These are phyloP conservation scores for Deilephila porcellus DNA, from an alignment of 2,888 invertebrate genomes.

Conservation along the genomic window DNA sequence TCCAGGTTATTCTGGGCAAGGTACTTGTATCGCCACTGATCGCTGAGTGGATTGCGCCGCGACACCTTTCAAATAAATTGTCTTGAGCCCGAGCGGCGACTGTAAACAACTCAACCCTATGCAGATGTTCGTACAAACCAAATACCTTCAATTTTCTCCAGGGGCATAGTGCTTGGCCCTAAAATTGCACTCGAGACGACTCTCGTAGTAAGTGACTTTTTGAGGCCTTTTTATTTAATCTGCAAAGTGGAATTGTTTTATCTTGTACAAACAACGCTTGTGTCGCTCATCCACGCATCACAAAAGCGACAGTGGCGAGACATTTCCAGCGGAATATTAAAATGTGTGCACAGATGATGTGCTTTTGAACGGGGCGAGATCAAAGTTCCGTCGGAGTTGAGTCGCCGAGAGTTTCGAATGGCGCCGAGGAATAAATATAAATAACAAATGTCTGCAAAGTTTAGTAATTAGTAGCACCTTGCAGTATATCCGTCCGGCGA, in stretches of 20 bases:
- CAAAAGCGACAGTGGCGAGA: neutral
- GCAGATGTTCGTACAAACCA: conserved; percentile 74
- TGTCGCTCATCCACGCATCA: neutral
- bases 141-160: conserved; percentile 72
- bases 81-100: conserved; percentile 74
- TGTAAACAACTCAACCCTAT: conserved; percentile 80
- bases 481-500: conserved; percentile 45
- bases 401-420: conserved; percentile 20
- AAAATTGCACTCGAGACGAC: conserved; percentile 66
- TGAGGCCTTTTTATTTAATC: conserved; percentile 67
- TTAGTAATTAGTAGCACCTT: conserved; percentile 65
- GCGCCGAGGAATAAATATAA: conserved; percentile 40
- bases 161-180: conserved; percentile 58
- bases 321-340: neutral
- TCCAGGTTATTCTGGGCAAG: conserved; percentile 64
- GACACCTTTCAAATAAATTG: conserved; percentile 85
- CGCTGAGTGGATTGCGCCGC: conserved; percentile 79
- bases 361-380: neutral
- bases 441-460: conserved; percentile 56
- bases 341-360: conserved; percentile 5
- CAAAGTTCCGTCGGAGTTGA: neutral
- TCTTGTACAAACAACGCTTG: conserved; percentile 48
- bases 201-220: conserved; percentile 61
- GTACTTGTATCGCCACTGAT: conserved; percentile 67
- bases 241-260: conserved; percentile 62